A percentile compares a stretch with the other conserved stretches of the same genome.
Evolutionary conservation across 2,113 vertebrate genomes (phyloP).

Genomic region (Columba janthina): DNA sequence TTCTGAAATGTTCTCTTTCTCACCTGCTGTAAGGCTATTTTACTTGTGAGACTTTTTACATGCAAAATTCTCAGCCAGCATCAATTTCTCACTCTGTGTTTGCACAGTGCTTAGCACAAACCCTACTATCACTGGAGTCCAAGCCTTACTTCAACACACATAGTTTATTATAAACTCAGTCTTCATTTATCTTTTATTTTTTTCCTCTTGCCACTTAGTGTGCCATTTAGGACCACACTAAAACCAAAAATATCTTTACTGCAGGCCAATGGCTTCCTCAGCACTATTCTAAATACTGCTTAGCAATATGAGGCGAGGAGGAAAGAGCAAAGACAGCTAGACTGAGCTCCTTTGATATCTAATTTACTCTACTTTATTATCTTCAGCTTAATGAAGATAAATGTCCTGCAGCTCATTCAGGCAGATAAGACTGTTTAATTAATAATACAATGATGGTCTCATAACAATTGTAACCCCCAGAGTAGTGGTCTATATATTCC

Average conservation of each 20-base stretch:
- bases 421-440: conserved; percentile 80
- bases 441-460: conserved; percentile 75
- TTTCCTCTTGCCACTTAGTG: neutral
- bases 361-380: conserved; percentile 78
- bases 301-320: neutral
- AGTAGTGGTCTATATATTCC: conserved; percentile 52
- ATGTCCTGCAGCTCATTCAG: conserved; percentile 72
- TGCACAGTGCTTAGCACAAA: neutral
- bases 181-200: neutral
- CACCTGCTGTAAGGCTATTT: neutral
- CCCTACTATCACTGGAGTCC: neutral
- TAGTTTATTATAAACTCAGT: neutral
- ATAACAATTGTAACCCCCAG: conserved; percentile 75
- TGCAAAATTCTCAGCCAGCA: neutral
- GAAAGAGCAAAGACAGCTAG: conserved; percentile 7
- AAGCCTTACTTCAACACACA: neutral
- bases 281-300: neutral
- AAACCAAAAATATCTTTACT: neutral
- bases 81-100: neutral
- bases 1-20: neutral
- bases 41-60: neutral
- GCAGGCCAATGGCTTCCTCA: neutral
- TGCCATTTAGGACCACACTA: neutral
- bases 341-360: conserved; percentile 28
- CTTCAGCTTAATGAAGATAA: conserved; percentile 72